Evolutionary conservation across 2,888 invertebrate genomes (phyloP), one percentile per base, ranked within the genome.

Genomic region (Andrena hattorfiana): DNA sequence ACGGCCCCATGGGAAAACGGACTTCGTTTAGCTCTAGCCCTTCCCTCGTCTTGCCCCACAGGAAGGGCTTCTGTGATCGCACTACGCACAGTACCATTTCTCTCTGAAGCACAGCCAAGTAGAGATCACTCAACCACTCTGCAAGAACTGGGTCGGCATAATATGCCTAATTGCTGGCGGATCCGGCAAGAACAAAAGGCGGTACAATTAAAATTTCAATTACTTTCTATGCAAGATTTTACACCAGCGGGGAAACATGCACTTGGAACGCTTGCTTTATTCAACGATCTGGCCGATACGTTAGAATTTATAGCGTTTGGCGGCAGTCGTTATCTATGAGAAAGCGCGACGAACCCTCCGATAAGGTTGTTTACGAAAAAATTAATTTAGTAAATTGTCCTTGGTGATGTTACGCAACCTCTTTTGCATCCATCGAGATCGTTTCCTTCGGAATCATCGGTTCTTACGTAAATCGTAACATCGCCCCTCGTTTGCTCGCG

Each of bases 401-500:
- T 35, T 42, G 32, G 20, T 2, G 6, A 10, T 4, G 28, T 75
- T 67, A 54, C 51, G 62, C 56, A 75, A 68, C 32, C 28, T 13
- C 30, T 68, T 51, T 49, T 32, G 13, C 49, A 51, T 32, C 1
- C 59, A 54, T 54, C 35, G 54, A 42, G 62, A 69, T 63, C 62
- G 16, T 42, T 51, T 54, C 60, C 23, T n/a, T 30, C 26, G 35
- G 28, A 62, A n/a, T 35, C 62, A 26, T 48, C 28, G 35, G 49
- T 69, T 62, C 68, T 69, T 76, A 69, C 76, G 76, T 76, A 69
- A 76, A 76, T 64, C 64, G 26, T 54, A 30, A 30, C 35, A 70
- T 49, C 59, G 56, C 49, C 42, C 30, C 69, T 42, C 23, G 20
- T 23, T 71, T 30, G 6, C 42, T 62, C 48, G 70, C 23, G 35